Evolutionary conservation across 2,113 vertebrate species (phyloP).

Genomic region (Dipodomys spectabilis): DNA sequence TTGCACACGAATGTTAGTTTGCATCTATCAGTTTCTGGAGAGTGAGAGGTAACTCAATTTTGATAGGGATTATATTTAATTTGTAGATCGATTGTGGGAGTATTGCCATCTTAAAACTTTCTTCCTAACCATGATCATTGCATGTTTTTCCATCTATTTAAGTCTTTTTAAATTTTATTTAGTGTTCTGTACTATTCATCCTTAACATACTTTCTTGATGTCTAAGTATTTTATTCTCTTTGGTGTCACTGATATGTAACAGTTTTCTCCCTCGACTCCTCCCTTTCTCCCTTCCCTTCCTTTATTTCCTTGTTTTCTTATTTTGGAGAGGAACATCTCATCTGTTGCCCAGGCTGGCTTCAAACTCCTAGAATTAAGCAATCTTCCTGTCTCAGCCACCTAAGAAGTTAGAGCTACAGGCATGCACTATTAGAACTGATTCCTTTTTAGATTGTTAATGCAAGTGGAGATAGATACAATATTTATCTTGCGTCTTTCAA

Average conservation of each 20-base stretch:
- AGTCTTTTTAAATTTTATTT: neutral
- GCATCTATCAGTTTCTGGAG: neutral
- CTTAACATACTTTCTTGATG: slow-evolving; percentile 4
- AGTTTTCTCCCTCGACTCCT: neutral
- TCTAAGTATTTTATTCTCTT: neutral
- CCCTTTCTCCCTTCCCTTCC: too few relatives aligned
- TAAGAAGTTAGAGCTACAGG: neutral
- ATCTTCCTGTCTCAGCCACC: neutral
- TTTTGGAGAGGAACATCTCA: neutral
- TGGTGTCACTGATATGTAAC: neutral
- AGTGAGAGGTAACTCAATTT: neutral
- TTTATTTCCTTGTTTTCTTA: neutral
- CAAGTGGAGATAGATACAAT: neutral
- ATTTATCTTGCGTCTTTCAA: neutral
- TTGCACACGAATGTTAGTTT: slow-evolving; percentile 37
- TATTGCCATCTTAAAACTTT: neutral
- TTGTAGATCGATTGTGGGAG: neutral
- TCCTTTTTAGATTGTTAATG: neutral
- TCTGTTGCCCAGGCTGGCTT: neutral
- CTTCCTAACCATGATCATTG: neutral
- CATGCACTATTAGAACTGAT: neutral
- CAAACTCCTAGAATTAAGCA: neutral
- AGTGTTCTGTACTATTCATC: neutral
- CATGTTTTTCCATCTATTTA: slow-evolving; percentile 21
- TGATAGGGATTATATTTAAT: neutral